Base-by-base conservation (phyloP, 2,888 invertebrate species). In the Morpho achilles region DNA sequence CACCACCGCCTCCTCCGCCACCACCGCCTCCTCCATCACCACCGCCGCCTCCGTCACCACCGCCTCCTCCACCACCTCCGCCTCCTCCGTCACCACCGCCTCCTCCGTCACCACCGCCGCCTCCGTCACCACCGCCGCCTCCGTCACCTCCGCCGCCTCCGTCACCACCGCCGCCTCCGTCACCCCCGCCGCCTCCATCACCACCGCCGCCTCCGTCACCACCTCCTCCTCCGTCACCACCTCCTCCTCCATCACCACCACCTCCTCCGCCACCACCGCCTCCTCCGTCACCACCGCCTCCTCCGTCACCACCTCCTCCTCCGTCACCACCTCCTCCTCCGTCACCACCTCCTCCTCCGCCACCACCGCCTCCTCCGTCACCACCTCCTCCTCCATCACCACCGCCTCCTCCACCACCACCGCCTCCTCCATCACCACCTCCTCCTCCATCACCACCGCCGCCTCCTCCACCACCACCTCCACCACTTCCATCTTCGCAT, bases 331-430 rank as follows among this genome's bases (percentile, higher is more conserved):
- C 49, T 16, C 16, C 54, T 0, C 48, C 54, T n/a, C 32, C 54
- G 4, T 43, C 54, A 7, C 55, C 55, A 8, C 7, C 49, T 1
- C 49, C 55, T 1, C 55, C 55, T 1, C 43, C 55, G 0, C 39
- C 16, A 16, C 16, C 16, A 16, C 16, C 16, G 16, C n/a, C 43
- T 9, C 40, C 39, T 4, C 8, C 42, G 10, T 42, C 16, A 7
- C 51, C 45, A 5, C 47, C 51, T n/a, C 9, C 41, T 0, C 46
- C 53, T 7, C 40, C 46, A 5, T 8, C 54, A 9, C 43, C 43
- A 1, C 22, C 8, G 3, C 7, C 41, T 0, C 44, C 58, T 7
- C 66, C 69, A 3, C 52, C 51, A 8, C 45, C 43, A 40, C n/a
- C 54, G 1, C 54, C 54, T 0, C 23, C 54, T 5, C 23, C 54